These are phyloP conservation scores for Macaca mulatta DNA, from an alignment of 2,113 vertebrate genomes.

Conservation along the genomic window DNA sequence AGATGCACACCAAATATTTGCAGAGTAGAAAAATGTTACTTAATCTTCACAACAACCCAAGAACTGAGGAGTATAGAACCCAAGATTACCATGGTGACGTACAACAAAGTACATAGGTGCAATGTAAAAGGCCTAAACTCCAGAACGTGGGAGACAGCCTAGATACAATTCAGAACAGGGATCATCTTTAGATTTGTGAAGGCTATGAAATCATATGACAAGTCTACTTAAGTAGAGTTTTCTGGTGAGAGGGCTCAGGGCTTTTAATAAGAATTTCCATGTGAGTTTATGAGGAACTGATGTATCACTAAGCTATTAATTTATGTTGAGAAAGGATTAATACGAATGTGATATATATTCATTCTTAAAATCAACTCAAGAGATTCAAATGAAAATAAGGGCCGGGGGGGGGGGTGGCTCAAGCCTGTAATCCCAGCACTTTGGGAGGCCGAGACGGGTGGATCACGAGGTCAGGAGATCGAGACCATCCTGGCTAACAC, in stretches of 20 bases:
- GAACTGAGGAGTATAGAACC: not conserved
- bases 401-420: no score
- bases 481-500: no score
- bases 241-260: not conserved
- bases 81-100: not conserved
- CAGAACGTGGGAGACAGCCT: not conserved
- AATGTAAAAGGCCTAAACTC: slow-evolving; percentile 7
- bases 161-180: not conserved
- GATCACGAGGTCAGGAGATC: no score
- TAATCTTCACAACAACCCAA: not conserved
- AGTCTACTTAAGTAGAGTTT: not conserved
- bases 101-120: not conserved
- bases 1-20: not conserved
- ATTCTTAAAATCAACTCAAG: not conserved
- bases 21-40: not conserved
- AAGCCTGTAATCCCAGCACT: no score
- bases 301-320: not conserved
- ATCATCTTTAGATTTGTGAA: not conserved
- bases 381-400: slow-evolving; percentile 12
- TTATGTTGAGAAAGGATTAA: not conserved
- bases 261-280: slow-evolving; percentile 8
- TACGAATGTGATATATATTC: not conserved
- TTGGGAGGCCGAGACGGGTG: no score
- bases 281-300: slow-evolving; percentile 18
- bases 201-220: not conserved